phyloP scores from a whole-genome alignment of 2,888 invertebrate genomes.

The Prosapia bicincta region DNA sequence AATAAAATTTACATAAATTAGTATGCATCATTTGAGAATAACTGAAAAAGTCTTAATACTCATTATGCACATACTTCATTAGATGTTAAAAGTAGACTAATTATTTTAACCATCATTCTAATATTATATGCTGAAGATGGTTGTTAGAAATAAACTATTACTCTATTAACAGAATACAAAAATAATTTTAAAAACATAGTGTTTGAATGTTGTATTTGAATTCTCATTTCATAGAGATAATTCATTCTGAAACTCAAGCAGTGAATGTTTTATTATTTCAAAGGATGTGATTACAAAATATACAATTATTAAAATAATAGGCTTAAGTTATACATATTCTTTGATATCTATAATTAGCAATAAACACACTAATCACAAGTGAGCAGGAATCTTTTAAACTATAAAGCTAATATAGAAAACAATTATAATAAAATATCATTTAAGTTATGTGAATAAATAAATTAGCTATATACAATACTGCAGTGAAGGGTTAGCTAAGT shows the following conservation, averaged over 20 bases:
- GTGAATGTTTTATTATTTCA: neutral
- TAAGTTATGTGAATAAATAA: slow-evolving; percentile 27
- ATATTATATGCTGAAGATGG: too few relatives aligned
- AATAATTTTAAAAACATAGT: too few relatives aligned
- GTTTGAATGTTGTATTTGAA: too few relatives aligned
- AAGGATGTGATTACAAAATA: slow-evolving; percentile 19
- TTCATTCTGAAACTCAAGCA: neutral
- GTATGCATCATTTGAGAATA: too few relatives aligned
- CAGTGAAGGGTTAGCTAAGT: slow-evolving; percentile 15
- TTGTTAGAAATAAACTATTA: too few relatives aligned
- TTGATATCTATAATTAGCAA: slow-evolving; percentile 17
- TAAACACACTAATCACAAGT: slow-evolving; percentile 25
- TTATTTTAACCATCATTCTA: too few relatives aligned
- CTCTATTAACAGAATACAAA: too few relatives aligned
- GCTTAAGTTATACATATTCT: slow-evolving; percentile 17
- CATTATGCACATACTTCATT: too few relatives aligned
- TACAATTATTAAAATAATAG: slow-evolving; percentile 26
- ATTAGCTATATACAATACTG: slow-evolving; percentile 23
- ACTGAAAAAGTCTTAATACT: too few relatives aligned
- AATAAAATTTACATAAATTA: too few relatives aligned
- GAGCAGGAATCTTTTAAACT: slow-evolving; percentile 15
- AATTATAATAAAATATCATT: slow-evolving; percentile 13
- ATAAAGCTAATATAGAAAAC: slow-evolving; percentile 22
- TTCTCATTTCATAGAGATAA: neutral
- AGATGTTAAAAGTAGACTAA: too few relatives aligned